These are phyloP conservation scores for Lepidostoma basale DNA, from an alignment of 1,140 invertebrate genomes.

Conservation along the genomic window DNA sequence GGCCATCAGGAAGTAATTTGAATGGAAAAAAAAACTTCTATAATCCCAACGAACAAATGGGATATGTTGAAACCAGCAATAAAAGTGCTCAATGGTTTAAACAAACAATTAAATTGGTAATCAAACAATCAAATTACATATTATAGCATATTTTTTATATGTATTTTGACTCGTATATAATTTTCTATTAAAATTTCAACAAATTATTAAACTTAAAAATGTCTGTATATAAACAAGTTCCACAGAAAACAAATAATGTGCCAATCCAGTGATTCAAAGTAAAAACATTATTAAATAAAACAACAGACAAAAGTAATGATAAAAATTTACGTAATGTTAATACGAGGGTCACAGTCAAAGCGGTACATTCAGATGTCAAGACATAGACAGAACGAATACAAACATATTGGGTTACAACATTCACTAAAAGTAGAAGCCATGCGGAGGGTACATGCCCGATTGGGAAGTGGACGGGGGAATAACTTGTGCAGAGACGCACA, in stretches of 20 bases:
- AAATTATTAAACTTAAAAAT: constrained; percentile 13
- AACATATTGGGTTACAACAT: constrained; percentile 39
- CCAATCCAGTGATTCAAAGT: constrained; percentile 37
- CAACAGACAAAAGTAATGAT: constrained; percentile 40
- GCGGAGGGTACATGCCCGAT: constrained; percentile 22
- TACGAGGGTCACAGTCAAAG: constrained; percentile 39
- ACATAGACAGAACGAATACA: constrained; percentile 40
- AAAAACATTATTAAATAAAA: constrained; percentile 40
- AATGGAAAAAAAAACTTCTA: too few relatives aligned
- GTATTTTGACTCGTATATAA: too few relatives aligned
- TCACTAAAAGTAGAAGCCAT: constrained; percentile 33
- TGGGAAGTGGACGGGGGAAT: constrained; percentile 19
- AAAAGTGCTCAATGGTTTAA: too few relatives aligned
- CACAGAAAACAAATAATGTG: constrained; percentile 37
- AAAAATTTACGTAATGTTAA: constrained; percentile 42
- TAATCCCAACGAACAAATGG: too few relatives aligned
- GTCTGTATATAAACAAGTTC: constrained; percentile 38
- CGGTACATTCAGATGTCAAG: constrained; percentile 39
- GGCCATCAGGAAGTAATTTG: too few relatives aligned
- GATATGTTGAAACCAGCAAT: too few relatives aligned
- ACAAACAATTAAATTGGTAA: neutral
- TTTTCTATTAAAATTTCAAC: neutral
- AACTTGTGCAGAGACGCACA: constrained; percentile 11
- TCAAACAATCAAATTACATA: too few relatives aligned
- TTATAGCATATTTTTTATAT: too few relatives aligned